Evolutionary conservation across 2,888 invertebrate genomes (phyloP).

Genomic region (Ecliptopera silaceata): DNA sequence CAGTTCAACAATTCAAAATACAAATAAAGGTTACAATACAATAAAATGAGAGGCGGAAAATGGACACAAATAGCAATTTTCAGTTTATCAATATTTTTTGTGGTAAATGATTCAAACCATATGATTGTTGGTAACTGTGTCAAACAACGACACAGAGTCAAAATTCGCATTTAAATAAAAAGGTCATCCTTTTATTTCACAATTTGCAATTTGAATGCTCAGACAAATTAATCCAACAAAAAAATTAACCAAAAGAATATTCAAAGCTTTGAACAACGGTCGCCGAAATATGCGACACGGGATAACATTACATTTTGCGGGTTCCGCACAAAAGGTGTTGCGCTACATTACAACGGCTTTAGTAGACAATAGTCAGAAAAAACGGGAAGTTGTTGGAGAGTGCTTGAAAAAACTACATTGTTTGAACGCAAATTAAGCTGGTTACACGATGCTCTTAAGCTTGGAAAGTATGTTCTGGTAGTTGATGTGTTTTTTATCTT

Average conservation of each 20-base stretch:
- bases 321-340: constrained; percentile 24
- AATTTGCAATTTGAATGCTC: constrained; percentile 80
- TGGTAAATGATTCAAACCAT: no score
- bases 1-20: no score
- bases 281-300: constrained; percentile 67
- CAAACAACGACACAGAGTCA: background rate
- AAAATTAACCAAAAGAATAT: constrained; percentile 71
- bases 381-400: constrained; percentile 1
- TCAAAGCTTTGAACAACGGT: constrained; percentile 58
- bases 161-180: constrained; percentile 52
- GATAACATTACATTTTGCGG: constrained; percentile 53
- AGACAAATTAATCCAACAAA: constrained; percentile 78
- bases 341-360: constrained; percentile 27
- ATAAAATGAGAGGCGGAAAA: no score
- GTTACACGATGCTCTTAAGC: background rate
- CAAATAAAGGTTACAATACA: no score
- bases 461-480: background rate
- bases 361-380: constrained; percentile 17
- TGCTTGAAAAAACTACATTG: background rate
- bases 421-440: background rate
- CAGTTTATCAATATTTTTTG: no score
- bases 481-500: background rate
- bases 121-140: background rate
- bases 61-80: no score
- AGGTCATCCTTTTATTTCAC: constrained; percentile 69